Evolutionary conservation across 2,797 vertebrate genomes (phyloP).

Genomic region (Sebastes steindachneri): DNA sequence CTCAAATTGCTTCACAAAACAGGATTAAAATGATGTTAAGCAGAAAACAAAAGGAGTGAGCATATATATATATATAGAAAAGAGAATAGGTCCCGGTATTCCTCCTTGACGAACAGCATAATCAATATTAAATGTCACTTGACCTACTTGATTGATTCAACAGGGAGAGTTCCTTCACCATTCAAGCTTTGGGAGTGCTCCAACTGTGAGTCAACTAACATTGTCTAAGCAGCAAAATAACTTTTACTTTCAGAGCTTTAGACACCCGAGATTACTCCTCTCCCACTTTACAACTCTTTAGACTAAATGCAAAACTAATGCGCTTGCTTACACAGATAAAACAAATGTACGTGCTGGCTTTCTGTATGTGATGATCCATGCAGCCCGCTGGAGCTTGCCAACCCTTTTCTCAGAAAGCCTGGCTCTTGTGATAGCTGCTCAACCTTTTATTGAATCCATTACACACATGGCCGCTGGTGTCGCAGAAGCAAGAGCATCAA

Average conservation of each 20-base stretch:
- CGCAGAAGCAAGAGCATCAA: constrained; percentile 35
- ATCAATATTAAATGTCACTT: background rate
- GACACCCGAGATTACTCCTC: background rate
- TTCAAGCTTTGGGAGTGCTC: background rate
- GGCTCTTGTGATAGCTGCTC: constrained; percentile 48
- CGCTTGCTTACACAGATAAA: background rate
- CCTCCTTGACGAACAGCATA: background rate
- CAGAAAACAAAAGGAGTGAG: background rate
- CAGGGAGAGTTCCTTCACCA: background rate
- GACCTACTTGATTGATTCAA: too few species aligned
- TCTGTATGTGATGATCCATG: constrained; percentile 26
- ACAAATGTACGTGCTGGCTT: background rate
- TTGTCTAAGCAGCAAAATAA: background rate
- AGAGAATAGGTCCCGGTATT: background rate
- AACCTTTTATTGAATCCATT: constrained; percentile 63
- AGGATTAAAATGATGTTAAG: background rate
- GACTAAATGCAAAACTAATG: background rate
- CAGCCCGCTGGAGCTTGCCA: constrained; percentile 25
- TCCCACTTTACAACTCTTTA: background rate
- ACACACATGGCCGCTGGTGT: constrained; percentile 49
- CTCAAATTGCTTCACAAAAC: background rate
- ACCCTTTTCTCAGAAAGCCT: constrained; percentile 25
- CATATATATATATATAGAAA: background rate
- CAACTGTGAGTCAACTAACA: background rate
- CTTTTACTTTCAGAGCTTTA: background rate